Conservation (phyloP, 2,888 invertebrate genomes). For the Pyrrhia umbra region DNA sequence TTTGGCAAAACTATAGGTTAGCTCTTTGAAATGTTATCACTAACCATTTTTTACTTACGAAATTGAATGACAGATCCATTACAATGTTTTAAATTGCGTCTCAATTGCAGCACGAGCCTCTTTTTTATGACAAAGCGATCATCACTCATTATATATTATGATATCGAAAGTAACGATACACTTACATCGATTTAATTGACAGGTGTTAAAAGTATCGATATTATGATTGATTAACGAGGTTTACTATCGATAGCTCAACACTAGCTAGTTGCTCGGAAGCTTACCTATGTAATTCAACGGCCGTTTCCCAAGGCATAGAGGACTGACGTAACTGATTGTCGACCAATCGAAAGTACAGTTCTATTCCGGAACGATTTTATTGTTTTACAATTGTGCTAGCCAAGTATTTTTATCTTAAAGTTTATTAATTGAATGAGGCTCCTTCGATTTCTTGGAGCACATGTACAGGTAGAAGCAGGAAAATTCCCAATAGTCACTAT, state of each 20-base stretch:
- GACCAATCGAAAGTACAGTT: background rate
- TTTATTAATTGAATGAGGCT: background rate
- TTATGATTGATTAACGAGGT: background rate
- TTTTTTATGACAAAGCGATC: background rate
- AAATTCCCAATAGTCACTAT: no score
- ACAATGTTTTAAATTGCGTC: no score
- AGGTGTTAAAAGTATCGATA: background rate
- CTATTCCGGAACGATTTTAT: background rate
- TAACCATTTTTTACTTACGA: no score
- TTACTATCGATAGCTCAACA: background rate
- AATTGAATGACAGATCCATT: no score
- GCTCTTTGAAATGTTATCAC: no score
- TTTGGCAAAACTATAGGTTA: no score
- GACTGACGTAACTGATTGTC: background rate
- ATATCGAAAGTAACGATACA: background rate
- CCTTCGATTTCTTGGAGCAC: no score
- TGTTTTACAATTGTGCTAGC: background rate
- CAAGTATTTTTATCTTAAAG: background rate
- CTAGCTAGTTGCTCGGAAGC: background rate
- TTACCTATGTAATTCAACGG: background rate
- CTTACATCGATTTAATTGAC: background rate
- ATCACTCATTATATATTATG: no score
- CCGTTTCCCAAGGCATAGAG: background rate
- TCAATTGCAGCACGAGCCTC: no score
- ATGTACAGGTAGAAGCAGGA: no score